These are phyloP conservation scores for Patella pellucida DNA, from an alignment of 2,888 invertebrate genomes.

Conservation along the genomic window DNA sequence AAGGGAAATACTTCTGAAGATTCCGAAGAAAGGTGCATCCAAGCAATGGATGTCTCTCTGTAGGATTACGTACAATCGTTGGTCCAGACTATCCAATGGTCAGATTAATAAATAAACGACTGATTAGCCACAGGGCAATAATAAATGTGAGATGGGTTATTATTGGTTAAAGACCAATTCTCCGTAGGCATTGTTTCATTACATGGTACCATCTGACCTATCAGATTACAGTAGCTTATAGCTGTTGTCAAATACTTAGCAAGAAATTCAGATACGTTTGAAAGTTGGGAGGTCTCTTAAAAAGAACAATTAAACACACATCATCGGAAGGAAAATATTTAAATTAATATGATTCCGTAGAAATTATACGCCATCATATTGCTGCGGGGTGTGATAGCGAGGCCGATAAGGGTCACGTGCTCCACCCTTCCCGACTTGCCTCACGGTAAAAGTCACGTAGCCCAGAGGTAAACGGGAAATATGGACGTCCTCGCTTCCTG, in stretches of 20 bases:
- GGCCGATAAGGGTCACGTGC: conserved; percentile 10
- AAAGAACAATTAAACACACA: conserved; percentile 9
- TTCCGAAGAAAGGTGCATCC: too few species aligned
- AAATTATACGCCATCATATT: conserved; percentile 3
- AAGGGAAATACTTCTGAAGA: too few species aligned
- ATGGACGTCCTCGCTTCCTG: conserved; percentile 1
- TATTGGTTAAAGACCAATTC: not conserved
- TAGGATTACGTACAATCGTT: too few species aligned
- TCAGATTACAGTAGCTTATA: conserved; percentile 7
- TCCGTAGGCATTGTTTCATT: conserved; percentile 1
- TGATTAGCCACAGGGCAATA: too few species aligned
- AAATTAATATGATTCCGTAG: not conserved
- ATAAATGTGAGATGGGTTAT: too few species aligned
- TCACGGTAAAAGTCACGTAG: conserved; percentile 7
- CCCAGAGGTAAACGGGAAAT: not conserved
- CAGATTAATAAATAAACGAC: too few species aligned
- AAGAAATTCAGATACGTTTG: conserved; percentile 5
- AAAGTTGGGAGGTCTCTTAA: not conserved
- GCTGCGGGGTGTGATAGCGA: not conserved
- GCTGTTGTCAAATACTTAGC: conserved; percentile 5
- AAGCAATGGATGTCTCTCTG: too few species aligned
- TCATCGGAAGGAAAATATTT: not conserved
- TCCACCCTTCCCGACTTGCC: conserved; percentile 10
- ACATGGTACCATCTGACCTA: not conserved
- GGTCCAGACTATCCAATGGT: too few species aligned